Conservation (phyloP, 2,797 vertebrate genomes). For the Serranus cabrilla region DNA sequence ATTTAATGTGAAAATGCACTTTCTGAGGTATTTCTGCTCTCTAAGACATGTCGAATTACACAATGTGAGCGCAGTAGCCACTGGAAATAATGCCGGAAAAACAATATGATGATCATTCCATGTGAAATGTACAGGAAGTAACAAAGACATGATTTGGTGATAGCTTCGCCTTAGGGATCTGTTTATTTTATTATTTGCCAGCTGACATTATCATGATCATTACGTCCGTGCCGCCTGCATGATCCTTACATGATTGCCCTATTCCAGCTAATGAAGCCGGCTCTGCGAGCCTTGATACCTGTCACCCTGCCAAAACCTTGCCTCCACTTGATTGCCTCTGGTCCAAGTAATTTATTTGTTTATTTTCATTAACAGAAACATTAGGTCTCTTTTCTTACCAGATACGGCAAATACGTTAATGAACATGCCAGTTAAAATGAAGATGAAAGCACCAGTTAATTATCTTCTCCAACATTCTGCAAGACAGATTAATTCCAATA, state of each 20-base stretch:
- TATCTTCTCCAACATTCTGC: constrained; percentile 80
- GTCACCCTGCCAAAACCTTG: constrained; percentile 65
- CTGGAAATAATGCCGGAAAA: not conserved
- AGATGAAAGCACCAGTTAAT: constrained; percentile 82
- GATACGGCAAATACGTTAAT: constrained; percentile 77
- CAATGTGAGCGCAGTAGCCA: not conserved
- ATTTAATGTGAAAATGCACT: constrained; percentile 59
- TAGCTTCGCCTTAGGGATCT: constrained; percentile 42
- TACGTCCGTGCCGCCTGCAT: constrained; percentile 47
- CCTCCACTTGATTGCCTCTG: constrained; percentile 65
- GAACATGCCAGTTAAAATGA: constrained; percentile 81
- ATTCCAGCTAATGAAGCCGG: constrained; percentile 69
- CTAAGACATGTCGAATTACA: not conserved
- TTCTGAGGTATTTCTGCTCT: not conserved
- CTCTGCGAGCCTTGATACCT: constrained; percentile 45
- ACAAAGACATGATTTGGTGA: constrained; percentile 35
- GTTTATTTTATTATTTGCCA: constrained; percentile 62
- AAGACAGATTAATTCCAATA: constrained; percentile 76
- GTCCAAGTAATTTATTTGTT: constrained; percentile 75
- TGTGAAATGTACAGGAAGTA: constrained; percentile 32
- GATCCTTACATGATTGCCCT: constrained; percentile 69
- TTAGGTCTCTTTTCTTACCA: constrained; percentile 65
- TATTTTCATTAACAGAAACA: constrained; percentile 80
- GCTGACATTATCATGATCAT: constrained; percentile 69
- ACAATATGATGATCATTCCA: not conserved